Conservation (phyloP, 2,888 invertebrate species). For the Leucania comma region DNA sequence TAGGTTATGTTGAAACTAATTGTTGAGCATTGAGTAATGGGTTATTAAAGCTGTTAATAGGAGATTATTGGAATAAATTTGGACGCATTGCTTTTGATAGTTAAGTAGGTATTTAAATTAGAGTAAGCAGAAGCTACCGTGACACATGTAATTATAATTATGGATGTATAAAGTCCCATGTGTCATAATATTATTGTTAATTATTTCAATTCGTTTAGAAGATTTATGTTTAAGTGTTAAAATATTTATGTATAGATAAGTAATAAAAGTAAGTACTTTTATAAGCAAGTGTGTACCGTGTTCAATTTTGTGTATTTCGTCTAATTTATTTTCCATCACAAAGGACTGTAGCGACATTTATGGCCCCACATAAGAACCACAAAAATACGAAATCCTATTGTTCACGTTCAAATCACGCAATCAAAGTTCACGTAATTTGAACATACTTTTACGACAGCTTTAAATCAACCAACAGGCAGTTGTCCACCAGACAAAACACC, state of each 20-base stretch:
- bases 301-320: background rate
- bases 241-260: background rate
- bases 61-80: slow-evolving; percentile 48
- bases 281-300: background rate
- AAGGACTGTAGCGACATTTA: too few relatives aligned
- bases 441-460: too few relatives aligned
- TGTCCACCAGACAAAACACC: too few relatives aligned
- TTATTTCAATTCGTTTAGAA: background rate
- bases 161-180: background rate
- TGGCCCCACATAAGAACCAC: too few relatives aligned
- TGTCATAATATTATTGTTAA: slow-evolving; percentile 23
- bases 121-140: slow-evolving; percentile 29
- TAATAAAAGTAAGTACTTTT: too few relatives aligned
- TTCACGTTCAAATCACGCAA: too few relatives aligned
- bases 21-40: slow-evolving; percentile 56
- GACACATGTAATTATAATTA: slow-evolving; percentile 5
- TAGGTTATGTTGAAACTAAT: slow-evolving; percentile 53
- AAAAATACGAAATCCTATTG: too few relatives aligned
- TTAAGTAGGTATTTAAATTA: slow-evolving; percentile 39
- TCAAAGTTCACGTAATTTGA: too few relatives aligned
- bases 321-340: too few relatives aligned
- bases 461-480: too few relatives aligned
- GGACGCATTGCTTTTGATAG: background rate
- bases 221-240: too few relatives aligned
- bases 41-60: slow-evolving; percentile 54